Evolutionary conservation across 2,113 vertebrate species (phyloP), one percentile per base, ranked within the genome.

Genomic region (Tautogolabrus adspersus): DNA sequence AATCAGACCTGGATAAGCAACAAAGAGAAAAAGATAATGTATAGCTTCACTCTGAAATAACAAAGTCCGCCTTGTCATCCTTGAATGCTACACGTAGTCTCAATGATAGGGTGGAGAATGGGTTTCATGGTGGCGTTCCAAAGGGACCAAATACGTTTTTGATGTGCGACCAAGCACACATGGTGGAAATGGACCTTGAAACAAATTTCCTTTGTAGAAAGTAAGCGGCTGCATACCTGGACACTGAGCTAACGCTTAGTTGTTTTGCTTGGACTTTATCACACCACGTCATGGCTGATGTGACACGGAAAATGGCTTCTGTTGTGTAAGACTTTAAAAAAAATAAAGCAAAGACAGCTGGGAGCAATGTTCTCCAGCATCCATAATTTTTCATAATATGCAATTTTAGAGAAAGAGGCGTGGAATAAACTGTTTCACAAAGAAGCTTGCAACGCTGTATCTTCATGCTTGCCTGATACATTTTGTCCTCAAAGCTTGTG

Each of bases 111-210:
- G 19, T 37, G 76, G 21, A 42, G 13, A 60, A 42, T 21, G 59
- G 56, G 56, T 74, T 83, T 71, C 16, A 71, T 42, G 37, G 66
- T 67, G 76, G 85, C 60, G 62, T 78, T 85, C 73, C 75, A 62
- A 59, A 56, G 40, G 40, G 49, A 75, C 72, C 61, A 60, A 77
- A 79, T 55, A 23, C 72, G 37, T 55, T 3, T 85, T 60, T 72
- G 55, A 67, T 75, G 70, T 84, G 79, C 72, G 86, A 56, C 0
- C 23, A 72, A 54, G 78, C 72, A 79, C 74, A 83, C 21, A 62
- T 82, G 84, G 83, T 86, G 85, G 82, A 91, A 91, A 93, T 89
- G 58, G 77, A 72, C 63, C 83, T 70, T 73, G 66, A 88, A 83
- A 83, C 80, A 70, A 88, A 92, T 90, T 91, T 90, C 87, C 83